Evolutionary conservation across 2,888 invertebrate genomes (phyloP), one percentile per base, ranked within the genome.

Genomic region (Lithosia quadra): DNA sequence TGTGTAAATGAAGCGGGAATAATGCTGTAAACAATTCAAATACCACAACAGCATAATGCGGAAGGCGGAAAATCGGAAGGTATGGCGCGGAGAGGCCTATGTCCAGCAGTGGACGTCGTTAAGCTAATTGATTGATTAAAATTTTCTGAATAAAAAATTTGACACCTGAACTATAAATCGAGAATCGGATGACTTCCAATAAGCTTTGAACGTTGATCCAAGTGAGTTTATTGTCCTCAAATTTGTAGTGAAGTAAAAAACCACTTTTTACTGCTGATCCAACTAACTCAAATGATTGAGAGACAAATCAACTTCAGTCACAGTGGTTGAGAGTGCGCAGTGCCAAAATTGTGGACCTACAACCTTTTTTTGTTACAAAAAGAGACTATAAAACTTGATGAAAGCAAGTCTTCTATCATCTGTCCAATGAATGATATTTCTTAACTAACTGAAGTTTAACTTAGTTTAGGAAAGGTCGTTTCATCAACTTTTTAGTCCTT

Each of bases 351-450:
- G n/a, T 57, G 55, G n/a, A n/a, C n/a, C 36, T 33, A 34, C 15
- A 60, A 62, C 69, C 39, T n/a, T 36, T 67, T 72, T 57, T 24
- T 43, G 10, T 67, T 57, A 22, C 36, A 59, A 67, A 2, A 39
- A 65, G 58, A 9, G 36, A 61, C 49, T 36, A 63, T 60, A 63
- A 61, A 69, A 68, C 62, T 65, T 63, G 28, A 21, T 10, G 18
- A 53, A 69, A 68, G 68, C 69, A 68, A 73, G 68, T 66, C 65
- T 67, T 33, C 60, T 53, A 64, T 60, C 62, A 61, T 68, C 66
- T 68, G 56, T 56, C 63, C 72, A 74, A 77, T 68, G 63, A 78
- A 74, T 67, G 66, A 66, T 69, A 59, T 76, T 68, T 64, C 58
- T 66, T n/a, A 78, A 78, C 61, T 76, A 39, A 71, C 43, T 39